A percentile compares a stretch with the other conserved stretches of the same genome.
Evolutionary conservation across 2,888 invertebrate species (phyloP).

Genomic region (Metellina segmentata): DNA sequence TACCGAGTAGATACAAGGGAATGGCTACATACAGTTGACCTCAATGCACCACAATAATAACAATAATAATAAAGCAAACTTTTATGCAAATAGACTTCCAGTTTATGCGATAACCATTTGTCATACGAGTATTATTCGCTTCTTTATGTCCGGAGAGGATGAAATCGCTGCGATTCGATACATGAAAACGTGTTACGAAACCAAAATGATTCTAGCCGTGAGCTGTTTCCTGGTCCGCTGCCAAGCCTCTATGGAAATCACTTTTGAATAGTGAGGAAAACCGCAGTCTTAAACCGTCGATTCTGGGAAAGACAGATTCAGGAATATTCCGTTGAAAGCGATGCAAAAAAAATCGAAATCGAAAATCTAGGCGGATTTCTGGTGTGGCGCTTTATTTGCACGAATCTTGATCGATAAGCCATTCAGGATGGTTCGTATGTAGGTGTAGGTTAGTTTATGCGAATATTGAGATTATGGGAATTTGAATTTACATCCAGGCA

Average conservation of each 20-base stretch:
- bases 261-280: background rate
- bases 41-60: background rate
- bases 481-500: too few species aligned
- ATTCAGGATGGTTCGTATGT: too few species aligned
- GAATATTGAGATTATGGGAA: too few species aligned
- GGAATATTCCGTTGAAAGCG: too few species aligned
- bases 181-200: constrained; percentile 44
- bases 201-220: constrained; percentile 1
- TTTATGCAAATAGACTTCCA: constrained; percentile 14
- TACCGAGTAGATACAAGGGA: too few species aligned
- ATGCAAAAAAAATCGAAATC: too few species aligned
- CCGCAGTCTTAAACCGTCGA: too few species aligned
- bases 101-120: constrained; percentile 25
- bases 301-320: too few species aligned
- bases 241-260: constrained; percentile 12
- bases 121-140: constrained; percentile 4
- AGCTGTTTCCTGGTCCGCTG: constrained; percentile 29
- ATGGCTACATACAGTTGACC: background rate
- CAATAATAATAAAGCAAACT: background rate
- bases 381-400: too few species aligned
- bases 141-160: constrained; percentile 18
- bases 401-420: too few species aligned
- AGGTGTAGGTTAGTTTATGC: too few species aligned
- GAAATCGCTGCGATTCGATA: constrained; percentile 29
- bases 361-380: too few species aligned